Evolutionary conservation across 2,797 vertebrate species (phyloP).

Genomic region (Echeneis naucrates): DNA sequence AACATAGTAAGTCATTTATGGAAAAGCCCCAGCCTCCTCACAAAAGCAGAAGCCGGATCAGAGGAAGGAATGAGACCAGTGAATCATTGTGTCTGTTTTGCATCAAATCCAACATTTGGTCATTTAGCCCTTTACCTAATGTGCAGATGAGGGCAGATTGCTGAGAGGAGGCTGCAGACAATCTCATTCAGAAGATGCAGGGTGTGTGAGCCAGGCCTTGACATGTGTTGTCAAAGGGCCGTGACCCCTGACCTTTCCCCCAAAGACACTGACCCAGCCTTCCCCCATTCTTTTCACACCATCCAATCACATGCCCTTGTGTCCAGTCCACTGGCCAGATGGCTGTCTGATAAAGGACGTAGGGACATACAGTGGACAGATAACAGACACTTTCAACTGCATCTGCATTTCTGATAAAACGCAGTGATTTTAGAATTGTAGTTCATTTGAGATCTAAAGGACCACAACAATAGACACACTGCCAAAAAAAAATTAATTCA

Average conservation of each 20-base stretch:
- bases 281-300: constrained; percentile 77
- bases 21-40: constrained; percentile 20
- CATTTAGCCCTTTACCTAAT: constrained; percentile 66
- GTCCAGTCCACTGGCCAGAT: constrained; percentile 81
- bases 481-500: constrained; percentile 21
- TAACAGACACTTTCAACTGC: constrained; percentile 39
- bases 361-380: constrained; percentile 65
- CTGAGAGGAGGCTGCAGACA: constrained; percentile 67
- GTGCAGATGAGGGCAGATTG: constrained; percentile 75
- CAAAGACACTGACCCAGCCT: constrained; percentile 81
- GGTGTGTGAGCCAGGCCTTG: constrained; percentile 78
- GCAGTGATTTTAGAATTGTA: not conserved
- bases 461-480: constrained; percentile 13
- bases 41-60: constrained; percentile 42
- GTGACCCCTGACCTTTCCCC: constrained; percentile 80
- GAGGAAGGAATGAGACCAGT: constrained; percentile 31
- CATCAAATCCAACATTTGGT: constrained; percentile 73
- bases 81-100: constrained; percentile 67
- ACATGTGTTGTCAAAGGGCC: constrained; percentile 82
- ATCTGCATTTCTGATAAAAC: constrained; percentile 38
- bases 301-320: constrained; percentile 75
- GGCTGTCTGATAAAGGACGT: constrained; percentile 80
- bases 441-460: constrained; percentile 10
- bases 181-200: constrained; percentile 76
- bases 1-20: constrained; percentile 4